These are phyloP conservation scores for Saccopteryx leptura DNA, from an alignment of 2,113 vertebrate species.

Conservation along the genomic window DNA sequence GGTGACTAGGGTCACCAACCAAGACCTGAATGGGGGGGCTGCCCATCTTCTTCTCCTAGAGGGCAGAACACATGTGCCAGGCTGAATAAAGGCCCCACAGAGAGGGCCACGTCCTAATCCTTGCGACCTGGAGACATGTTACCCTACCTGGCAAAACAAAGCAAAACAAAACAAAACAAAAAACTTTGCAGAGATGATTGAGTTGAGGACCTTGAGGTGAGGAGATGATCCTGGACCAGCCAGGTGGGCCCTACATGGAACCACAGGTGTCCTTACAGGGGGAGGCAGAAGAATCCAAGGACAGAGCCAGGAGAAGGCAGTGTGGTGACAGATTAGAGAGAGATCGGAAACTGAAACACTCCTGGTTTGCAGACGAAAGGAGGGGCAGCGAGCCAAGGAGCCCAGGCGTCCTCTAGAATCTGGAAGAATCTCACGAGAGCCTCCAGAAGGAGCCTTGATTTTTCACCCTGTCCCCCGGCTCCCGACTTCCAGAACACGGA, in stretches of 20 bases:
- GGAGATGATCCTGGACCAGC: not conserved
- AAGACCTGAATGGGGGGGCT: not conserved
- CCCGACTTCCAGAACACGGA: not conserved
- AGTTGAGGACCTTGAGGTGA: not conserved
- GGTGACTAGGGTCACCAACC: no score
- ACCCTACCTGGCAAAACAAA: rapidly evolving
- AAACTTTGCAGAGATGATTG: not conserved
- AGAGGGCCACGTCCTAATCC: rapidly evolving
- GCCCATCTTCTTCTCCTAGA: not conserved
- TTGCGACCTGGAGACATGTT: rapidly evolving
- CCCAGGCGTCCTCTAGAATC: not conserved
- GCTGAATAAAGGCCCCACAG: rapidly evolving
- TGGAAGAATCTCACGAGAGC: not conserved
- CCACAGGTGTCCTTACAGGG: rapidly evolving
- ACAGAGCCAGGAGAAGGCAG: not conserved
- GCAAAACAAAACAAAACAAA: no score
- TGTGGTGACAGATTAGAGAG: not conserved
- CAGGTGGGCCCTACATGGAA: rapidly evolving
- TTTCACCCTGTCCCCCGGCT: not conserved
- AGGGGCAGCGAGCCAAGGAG: not conserved
- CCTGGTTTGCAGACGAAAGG: no score
- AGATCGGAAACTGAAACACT: not conserved
- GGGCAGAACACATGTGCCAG: not conserved
- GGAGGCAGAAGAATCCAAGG: not conserved
- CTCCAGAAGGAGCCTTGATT: not conserved